Base-by-base conservation (phyloP, 2,113 vertebrate genomes). In the Gymnogyps californianus region DNA sequence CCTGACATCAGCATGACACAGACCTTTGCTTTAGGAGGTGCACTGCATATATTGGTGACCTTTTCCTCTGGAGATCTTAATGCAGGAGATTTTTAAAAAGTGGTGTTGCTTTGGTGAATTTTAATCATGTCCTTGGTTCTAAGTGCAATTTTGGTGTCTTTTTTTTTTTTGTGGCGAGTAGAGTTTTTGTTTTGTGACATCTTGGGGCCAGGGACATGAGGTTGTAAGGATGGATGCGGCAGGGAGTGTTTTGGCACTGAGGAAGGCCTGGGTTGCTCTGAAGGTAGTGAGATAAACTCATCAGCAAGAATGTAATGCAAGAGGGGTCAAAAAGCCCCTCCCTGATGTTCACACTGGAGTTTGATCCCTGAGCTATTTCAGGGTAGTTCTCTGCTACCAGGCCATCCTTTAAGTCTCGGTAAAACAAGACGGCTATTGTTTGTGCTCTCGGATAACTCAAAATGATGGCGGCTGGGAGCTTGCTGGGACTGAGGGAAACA, bases 391-490 rank as follows among this genome's bases (percentile, higher is more conserved):
- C 70, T 70, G 54, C 75, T 31, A 49, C 55, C 38, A 83, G 32
- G 12, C 78, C 7, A 15, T 72, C 22, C 40, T 88, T 86, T 51
- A 74, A 84, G 70, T 49, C 82, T 80, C 1, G 0, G 66, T 79
- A 22, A 85, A 91, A 97, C 92, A 96, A 93, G 84, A 52, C 7
- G 1, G 14, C 90, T 83, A 79, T 96, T 93, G 93, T 96, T 95
- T 34, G 36, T 58, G 87, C 82, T 83, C 55, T 95, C 11, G 3
- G 54, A 36, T 70, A 26, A 57, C 65, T 96, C 90, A 29, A 26
- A 57, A 7, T 7, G 49, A 6, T 69, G 92, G 66, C 3, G 49
- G 40, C 78, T 87, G 84, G 82, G 79, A 88, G 47, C 40, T 72
- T 42, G 10, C 74, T 57, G 64, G 38, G 11, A 29, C 71, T 55